Percentiles rank a stretch among this genome's conserved stretches.
Conservation (phyloP, 1,140 invertebrate genomes). For the Riptortus pedestris region DNA sequence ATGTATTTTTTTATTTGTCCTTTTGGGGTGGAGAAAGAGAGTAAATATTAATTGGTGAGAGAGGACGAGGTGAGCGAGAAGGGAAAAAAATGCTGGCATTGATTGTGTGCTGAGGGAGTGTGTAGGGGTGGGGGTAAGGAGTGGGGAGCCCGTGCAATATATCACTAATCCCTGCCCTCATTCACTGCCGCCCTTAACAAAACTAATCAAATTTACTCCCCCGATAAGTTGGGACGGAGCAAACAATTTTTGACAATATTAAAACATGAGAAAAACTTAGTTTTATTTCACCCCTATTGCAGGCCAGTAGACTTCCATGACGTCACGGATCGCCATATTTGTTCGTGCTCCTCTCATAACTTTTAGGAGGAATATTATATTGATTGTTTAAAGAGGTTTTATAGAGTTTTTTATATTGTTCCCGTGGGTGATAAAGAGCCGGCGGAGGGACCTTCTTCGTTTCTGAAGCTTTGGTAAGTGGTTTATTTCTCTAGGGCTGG, state of each 20-base stretch:
- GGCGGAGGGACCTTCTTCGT: background rate
- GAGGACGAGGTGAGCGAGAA: too few species aligned
- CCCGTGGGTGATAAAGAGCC: background rate
- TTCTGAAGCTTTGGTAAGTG: background rate
- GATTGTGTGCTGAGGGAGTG: too few species aligned
- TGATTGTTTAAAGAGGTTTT: slow-evolving; percentile 2
- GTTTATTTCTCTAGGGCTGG: background rate
- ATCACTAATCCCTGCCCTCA: slow-evolving; percentile 2
- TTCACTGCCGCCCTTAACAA: background rate
- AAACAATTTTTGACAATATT: background rate
- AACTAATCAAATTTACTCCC: background rate
- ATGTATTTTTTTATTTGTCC: too few species aligned
- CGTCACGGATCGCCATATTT: slow-evolving; percentile 14
- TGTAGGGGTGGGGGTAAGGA: background rate
- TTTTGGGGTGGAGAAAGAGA: too few species aligned
- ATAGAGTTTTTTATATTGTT: background rate
- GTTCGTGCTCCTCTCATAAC: background rate
- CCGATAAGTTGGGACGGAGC: background rate
- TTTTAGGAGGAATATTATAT: background rate
- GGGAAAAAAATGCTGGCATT: too few species aligned
- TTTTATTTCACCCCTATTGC: background rate
- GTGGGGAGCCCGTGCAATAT: slow-evolving; percentile 5
- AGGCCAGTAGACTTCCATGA: slow-evolving; percentile 3
- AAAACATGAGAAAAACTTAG: background rate
- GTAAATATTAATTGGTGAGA: too few species aligned